Percentiles rank a stretch among this genome's conserved stretches.
phyloP scores from a whole-genome alignment of 2,797 vertebrate species.

The Sebastiscus albofasciatus region DNA sequence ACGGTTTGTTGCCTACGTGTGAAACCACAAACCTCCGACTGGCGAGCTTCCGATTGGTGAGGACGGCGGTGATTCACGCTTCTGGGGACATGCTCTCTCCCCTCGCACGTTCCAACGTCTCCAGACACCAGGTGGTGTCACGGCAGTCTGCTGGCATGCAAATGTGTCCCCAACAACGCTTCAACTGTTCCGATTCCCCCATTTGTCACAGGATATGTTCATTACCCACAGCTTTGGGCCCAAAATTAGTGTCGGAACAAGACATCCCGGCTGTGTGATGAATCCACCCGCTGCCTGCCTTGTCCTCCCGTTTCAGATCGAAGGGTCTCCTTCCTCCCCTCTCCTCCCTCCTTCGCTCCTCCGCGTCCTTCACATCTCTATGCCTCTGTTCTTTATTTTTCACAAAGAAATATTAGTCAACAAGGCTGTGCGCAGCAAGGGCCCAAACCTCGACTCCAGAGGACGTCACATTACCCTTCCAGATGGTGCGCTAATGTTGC shows the following conservation, averaged over 20 bases:
- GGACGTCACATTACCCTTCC: slow-evolving; percentile 81
- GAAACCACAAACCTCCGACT: slow-evolving; percentile 26
- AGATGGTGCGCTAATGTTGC: slow-evolving; percentile 85
- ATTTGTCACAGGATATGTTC: slow-evolving; percentile 85
- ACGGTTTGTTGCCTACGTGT: slow-evolving; percentile 7
- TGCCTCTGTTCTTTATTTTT: slow-evolving; percentile 72
- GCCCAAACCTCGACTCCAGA: slow-evolving; percentile 73
- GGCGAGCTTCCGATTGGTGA: slow-evolving; percentile 7
- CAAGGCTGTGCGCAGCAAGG: slow-evolving; percentile 67
- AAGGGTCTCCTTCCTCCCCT: slow-evolving; percentile 54
- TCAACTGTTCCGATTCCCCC: slow-evolving; percentile 72
- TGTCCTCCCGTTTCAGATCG: slow-evolving; percentile 68
- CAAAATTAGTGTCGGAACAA: slow-evolving; percentile 85
- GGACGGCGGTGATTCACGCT: slow-evolving; percentile 47
- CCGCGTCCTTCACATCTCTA: slow-evolving; percentile 77
- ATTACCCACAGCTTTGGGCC: slow-evolving; percentile 83
- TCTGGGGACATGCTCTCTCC: slow-evolving; percentile 55
- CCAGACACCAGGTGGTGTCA: slow-evolving; percentile 85
- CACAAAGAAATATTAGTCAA: slow-evolving; percentile 82
- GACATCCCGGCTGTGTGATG: slow-evolving; percentile 80
- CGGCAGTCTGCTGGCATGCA: slow-evolving; percentile 81
- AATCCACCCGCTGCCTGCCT: slow-evolving; percentile 74
- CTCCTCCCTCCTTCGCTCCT: slow-evolving; percentile 55
- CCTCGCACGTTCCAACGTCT: slow-evolving; percentile 59
- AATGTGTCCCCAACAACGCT: slow-evolving; percentile 77